Conservation (phyloP, 64 coral and sea anemone genomes). For the Catalaphyllia jardinei region DNA sequence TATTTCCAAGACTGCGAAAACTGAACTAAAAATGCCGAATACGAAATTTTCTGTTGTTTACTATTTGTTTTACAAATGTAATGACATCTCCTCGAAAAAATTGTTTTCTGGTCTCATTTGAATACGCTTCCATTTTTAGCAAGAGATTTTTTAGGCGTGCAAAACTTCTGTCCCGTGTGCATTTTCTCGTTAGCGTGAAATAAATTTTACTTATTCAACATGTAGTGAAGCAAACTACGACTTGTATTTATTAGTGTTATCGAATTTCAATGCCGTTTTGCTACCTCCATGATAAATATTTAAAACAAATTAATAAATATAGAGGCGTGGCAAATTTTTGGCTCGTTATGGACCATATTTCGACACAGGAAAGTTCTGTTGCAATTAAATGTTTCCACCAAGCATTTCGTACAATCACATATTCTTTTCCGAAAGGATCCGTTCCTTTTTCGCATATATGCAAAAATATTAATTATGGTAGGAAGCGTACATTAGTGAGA, state of each 20-base stretch:
- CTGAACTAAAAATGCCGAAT: not conserved
- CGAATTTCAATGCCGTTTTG: not conserved
- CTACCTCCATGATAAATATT: not conserved
- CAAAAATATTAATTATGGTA: constrained; percentile 29
- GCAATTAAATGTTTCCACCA: not conserved
- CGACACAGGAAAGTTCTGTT: not conserved
- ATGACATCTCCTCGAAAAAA: not conserved
- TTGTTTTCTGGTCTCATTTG: not conserved
- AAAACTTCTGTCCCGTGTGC: not conserved
- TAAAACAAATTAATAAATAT: not conserved
- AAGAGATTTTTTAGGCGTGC: not conserved
- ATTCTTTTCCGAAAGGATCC: not conserved
- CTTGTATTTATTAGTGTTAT: not conserved
- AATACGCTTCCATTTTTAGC: not conserved
- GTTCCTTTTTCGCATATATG: not conserved
- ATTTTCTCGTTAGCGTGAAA: not conserved
- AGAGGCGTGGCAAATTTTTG: not conserved
- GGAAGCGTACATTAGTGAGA: constrained; percentile 1
- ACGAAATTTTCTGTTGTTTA: not conserved
- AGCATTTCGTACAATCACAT: not conserved
- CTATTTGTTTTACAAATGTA: not conserved
- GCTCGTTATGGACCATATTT: not conserved
- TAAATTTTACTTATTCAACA: constrained; percentile 9
- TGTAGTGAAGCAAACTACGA: not conserved
- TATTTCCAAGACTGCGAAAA: not conserved